Evolutionary conservation across 2,113 vertebrate genomes (phyloP).

Genomic region (Oreochromis niloticus): DNA sequence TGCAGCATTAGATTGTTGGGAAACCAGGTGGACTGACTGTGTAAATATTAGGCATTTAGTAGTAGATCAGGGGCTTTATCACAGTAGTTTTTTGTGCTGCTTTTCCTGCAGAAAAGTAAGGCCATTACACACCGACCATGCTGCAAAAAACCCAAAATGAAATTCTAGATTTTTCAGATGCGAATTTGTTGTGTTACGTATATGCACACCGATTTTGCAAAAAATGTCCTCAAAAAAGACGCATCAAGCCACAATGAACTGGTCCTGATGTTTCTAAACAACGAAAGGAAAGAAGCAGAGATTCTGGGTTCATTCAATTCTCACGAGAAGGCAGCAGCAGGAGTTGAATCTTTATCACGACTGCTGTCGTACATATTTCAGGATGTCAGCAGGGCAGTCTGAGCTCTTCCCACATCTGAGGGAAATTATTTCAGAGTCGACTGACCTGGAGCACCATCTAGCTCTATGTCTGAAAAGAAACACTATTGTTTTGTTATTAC

Average conservation of each 20-base stretch:
- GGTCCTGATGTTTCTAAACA: neutral
- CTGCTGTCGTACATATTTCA: neutral
- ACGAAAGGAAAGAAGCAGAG: neutral
- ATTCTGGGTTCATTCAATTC: neutral
- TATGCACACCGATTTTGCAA: neutral
- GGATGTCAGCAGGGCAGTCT: neutral
- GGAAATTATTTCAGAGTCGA: neutral
- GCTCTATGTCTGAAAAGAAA: neutral
- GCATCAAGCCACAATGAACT: neutral
- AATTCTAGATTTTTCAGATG: neutral
- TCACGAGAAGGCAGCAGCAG: neutral
- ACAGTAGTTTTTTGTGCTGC: neutral
- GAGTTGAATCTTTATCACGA: neutral
- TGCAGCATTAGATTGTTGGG: neutral
- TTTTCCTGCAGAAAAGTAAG: neutral
- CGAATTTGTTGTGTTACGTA: neutral
- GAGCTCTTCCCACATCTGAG: neutral
- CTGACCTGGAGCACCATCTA: neutral
- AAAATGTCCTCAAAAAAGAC: neutral
- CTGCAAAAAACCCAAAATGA: neutral
- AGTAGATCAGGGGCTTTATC: neutral
- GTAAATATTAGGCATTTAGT: neutral
- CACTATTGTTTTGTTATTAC: neutral
- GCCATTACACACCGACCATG: neutral
- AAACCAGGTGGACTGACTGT: neutral